Evolutionary conservation across 2,113 vertebrate species (phyloP).

Genomic region (Limanda limanda): DNA sequence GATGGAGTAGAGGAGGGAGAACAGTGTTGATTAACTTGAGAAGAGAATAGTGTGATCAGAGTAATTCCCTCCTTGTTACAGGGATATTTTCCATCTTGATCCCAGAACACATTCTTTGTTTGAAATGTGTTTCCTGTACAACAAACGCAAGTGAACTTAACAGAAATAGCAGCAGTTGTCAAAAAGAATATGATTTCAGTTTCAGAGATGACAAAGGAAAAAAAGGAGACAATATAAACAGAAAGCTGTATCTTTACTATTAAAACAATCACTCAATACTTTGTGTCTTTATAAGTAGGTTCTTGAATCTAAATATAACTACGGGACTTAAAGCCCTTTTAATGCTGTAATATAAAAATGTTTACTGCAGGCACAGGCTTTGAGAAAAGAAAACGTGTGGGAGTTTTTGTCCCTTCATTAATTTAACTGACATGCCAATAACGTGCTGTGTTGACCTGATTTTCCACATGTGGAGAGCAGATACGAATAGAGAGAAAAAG

Average conservation of each 20-base stretch:
- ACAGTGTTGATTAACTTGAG: constrained; percentile 26
- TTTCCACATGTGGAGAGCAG: neutral
- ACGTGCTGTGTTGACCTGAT: too few species aligned
- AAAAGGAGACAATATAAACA: constrained; percentile 16
- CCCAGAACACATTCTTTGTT: constrained; percentile 1
- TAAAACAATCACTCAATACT: neutral
- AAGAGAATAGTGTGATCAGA: constrained; percentile 3
- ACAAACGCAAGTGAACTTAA: constrained; percentile 35
- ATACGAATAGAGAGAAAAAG: neutral
- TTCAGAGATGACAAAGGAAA: neutral
- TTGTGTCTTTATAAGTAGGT: neutral
- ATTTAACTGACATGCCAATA: neutral
- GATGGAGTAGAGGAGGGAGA: constrained; percentile 6
- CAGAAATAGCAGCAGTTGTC: constrained; percentile 30
- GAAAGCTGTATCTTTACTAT: constrained; percentile 12
- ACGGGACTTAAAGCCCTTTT: too few species aligned
- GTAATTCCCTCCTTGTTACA: constrained; percentile 56
- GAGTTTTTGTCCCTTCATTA: neutral
- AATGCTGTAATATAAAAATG: neutral
- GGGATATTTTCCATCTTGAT: constrained; percentile 21
- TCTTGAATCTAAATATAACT: neutral
- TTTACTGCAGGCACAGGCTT: neutral
- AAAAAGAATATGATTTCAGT: constrained; percentile 25
- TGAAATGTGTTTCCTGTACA: constrained; percentile 31
- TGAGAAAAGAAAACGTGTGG: neutral